phyloP scores from a whole-genome alignment of 1,140 invertebrate genomes.

The Caenorhabditis brenneri region DNA sequence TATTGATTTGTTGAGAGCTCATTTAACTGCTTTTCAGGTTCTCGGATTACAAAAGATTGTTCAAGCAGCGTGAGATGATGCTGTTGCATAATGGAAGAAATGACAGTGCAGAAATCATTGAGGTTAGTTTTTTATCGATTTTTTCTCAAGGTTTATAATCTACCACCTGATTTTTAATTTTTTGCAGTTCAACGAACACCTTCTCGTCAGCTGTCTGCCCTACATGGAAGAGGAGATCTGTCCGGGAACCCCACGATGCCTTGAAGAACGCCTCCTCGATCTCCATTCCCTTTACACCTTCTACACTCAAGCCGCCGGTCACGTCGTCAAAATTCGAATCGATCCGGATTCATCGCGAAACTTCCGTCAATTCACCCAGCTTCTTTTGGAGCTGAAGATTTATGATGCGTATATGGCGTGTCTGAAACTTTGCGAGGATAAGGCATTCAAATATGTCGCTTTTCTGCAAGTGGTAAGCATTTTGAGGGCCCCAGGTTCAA shows the following conservation, averaged over 20 bases:
- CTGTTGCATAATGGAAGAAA: not conserved
- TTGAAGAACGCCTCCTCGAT: not conserved
- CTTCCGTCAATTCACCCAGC: not conserved
- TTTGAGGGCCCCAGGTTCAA: too few species aligned
- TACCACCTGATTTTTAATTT: too few species aligned
- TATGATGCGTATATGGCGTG: not conserved
- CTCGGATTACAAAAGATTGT: not conserved
- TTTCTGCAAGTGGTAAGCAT: not conserved
- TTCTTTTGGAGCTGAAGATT: not conserved
- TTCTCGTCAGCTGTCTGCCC: not conserved
- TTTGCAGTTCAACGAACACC: not conserved
- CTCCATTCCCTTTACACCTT: constrained; percentile 18
- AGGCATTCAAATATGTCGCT: not conserved
- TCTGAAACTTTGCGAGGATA: not conserved
- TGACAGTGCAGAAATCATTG: constrained; percentile 7
- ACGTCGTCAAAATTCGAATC: constrained; percentile 8
- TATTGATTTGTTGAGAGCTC: not conserved
- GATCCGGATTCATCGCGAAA: not conserved
- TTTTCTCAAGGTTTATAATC: not conserved
- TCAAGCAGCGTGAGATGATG: not conserved
- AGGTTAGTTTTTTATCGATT: not conserved
- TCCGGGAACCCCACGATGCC: not conserved
- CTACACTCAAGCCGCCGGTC: not conserved
- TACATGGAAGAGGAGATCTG: not conserved
- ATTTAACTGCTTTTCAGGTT: not conserved